Evolutionary conservation across 2,888 invertebrate species (phyloP).

Genomic region (Cephus runcator): DNA sequence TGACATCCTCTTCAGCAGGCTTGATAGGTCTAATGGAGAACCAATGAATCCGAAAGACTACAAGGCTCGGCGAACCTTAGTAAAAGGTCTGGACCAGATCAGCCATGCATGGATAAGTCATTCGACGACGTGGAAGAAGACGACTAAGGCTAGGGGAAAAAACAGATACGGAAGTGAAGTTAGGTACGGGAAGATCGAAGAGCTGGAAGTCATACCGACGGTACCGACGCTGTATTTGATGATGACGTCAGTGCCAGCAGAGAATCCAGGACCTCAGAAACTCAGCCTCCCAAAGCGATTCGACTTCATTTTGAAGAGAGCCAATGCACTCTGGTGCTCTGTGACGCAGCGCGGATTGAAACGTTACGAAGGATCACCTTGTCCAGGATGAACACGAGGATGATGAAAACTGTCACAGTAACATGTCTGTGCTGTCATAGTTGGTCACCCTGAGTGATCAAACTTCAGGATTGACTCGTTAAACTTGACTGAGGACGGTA

Average conservation of each 20-base stretch:
- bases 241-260: not conserved
- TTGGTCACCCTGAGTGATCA: slow-evolving; percentile 28
- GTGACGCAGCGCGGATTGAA: not conserved
- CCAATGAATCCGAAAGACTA: not conserved
- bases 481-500: not conserved
- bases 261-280: not conserved
- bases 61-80: not conserved
- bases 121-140: not conserved
- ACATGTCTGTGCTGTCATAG: slow-evolving; percentile 25
- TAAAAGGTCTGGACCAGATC: not conserved
- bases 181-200: not conserved
- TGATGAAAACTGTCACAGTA: slow-evolving; percentile 33
- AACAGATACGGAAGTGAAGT: not conserved
- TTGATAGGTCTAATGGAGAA: not conserved
- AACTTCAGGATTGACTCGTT: slow-evolving; percentile 22
- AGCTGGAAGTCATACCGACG: not conserved
- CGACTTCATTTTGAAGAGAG: not conserved
- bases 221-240: not conserved
- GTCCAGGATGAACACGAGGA: not conserved
- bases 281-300: not conserved
- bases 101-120: not conserved
- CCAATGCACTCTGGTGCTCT: not conserved
- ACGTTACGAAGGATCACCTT: not conserved
- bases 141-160: not conserved
- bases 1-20: not conserved